Percentiles rank a stretch among this genome's conserved stretches.
Evolutionary conservation across 2,888 invertebrate genomes (phyloP).

Genomic region (Rhorus exstirpatorius): DNA sequence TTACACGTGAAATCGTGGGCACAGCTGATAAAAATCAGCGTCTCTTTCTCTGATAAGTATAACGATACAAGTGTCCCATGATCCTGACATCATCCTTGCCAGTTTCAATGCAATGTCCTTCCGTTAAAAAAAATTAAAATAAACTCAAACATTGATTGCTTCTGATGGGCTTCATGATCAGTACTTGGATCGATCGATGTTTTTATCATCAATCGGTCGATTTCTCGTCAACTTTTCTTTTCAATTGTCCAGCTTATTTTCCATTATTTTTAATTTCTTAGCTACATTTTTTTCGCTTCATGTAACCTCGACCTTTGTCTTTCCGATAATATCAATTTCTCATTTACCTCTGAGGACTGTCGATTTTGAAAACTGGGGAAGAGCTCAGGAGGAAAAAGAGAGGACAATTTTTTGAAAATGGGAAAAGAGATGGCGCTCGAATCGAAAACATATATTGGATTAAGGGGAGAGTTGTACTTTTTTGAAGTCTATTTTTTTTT

Average conservation of each 20-base stretch:
- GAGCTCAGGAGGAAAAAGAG: too few species aligned
- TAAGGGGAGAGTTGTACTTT: too few species aligned
- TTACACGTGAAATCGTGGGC: conserved; percentile 1
- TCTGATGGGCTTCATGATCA: neutral
- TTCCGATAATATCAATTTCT: too few species aligned
- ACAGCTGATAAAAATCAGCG: neutral
- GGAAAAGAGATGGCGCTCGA: too few species aligned
- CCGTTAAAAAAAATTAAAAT: neutral
- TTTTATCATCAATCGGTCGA: neutral
- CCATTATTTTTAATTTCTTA: neutral
- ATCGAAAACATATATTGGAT: too few species aligned
- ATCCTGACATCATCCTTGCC: neutral
- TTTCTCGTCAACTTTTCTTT: neutral
- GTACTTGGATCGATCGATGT: neutral
- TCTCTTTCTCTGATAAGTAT: neutral
- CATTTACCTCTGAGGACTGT: too few species aligned
- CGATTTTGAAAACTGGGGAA: too few species aligned
- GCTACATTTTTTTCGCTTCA: neutral
- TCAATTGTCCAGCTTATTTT: neutral
- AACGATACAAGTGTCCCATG: neutral
- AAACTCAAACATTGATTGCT: neutral
- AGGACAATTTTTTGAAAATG: too few species aligned
- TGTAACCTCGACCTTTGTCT: too few species aligned
- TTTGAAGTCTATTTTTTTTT: too few species aligned
- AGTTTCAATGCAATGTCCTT: conserved; percentile 5